phyloP scores from a whole-genome alignment of 2,113 vertebrate species.

The Cynopterus brachyotis region DNA sequence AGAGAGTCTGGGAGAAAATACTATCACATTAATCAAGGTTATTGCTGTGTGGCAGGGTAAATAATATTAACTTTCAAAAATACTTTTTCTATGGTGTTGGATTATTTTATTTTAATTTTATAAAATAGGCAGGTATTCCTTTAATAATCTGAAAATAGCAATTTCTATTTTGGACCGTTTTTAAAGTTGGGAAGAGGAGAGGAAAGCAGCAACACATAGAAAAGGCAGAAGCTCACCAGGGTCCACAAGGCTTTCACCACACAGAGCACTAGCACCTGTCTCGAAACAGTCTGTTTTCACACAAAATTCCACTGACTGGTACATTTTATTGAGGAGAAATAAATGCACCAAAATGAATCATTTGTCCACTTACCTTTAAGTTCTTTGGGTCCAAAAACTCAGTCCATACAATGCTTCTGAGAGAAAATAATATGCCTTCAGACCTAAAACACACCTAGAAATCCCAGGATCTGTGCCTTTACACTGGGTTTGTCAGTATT shows the following conservation, averaged over 20 bases:
- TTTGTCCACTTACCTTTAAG: not conserved
- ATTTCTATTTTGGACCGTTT: not conserved
- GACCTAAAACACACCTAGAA: not conserved
- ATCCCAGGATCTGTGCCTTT: not conserved
- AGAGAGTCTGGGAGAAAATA: not conserved
- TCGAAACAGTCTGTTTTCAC: rapidly evolving
- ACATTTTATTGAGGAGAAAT: not conserved
- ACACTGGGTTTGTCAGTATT: not conserved
- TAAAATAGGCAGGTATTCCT: not conserved
- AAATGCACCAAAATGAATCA: not conserved
- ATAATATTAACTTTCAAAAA: not conserved
- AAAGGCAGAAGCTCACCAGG: not conserved
- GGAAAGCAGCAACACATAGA: not conserved
- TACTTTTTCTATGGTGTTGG: not conserved
- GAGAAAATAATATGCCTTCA: not conserved
- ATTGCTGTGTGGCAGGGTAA: not conserved
- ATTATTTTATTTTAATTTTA: constrained; percentile 19
- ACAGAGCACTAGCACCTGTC: not conserved
- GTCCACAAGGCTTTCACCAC: rapidly evolving
- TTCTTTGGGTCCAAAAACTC: not conserved
- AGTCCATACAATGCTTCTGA: not conserved
- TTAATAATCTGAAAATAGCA: not conserved
- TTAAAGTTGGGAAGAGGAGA: not conserved
- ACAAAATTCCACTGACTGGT: not conserved
- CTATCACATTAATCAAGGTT: not conserved